Conservation (phyloP, 2,797 vertebrate species). For the Gobio occitaniae region DNA sequence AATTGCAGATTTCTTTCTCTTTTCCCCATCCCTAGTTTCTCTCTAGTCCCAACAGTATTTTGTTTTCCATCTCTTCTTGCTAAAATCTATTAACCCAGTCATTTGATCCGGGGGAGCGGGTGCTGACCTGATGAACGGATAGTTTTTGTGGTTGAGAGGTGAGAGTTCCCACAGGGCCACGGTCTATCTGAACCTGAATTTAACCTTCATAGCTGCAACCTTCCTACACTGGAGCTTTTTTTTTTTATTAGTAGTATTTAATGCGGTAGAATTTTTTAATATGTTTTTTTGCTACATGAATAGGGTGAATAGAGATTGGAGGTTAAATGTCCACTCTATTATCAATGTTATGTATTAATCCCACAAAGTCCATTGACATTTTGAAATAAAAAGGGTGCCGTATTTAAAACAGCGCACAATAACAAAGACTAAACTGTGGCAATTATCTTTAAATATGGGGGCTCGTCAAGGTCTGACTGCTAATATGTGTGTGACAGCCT, state of each 20-base stretch:
- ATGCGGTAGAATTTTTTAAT: background rate
- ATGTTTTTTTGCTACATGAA: background rate
- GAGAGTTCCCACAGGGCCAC: conserved; percentile 53
- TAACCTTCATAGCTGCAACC: conserved; percentile 36
- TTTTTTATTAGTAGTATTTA: background rate
- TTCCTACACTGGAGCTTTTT: background rate
- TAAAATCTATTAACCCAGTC: conserved; percentile 74
- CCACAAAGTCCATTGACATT: conserved; percentile 21
- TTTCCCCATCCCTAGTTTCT: conserved; percentile 33
- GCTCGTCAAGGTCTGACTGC: conserved; percentile 52
- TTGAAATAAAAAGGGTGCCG: conserved; percentile 18
- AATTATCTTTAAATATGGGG: conserved; percentile 43
- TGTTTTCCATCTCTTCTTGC: conserved; percentile 54
- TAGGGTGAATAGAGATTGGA: background rate
- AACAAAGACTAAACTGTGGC: conserved; percentile 14
- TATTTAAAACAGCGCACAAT: conserved; percentile 3
- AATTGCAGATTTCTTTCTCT: conserved; percentile 43
- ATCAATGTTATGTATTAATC: conserved; percentile 1
- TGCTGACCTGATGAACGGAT: conserved; percentile 56
- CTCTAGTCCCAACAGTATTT: conserved; percentile 55
- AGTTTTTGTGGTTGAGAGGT: conserved; percentile 72
- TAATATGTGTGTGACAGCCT: conserved; percentile 44
- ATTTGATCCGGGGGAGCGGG: conserved; percentile 70
- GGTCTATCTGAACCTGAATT: conserved; percentile 44
- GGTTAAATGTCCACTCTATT: conserved; percentile 11